Percentiles rank a stretch among this genome's conserved stretches.
Conservation (phyloP, 2,888 invertebrate genomes). For the Biston betularia region DNA sequence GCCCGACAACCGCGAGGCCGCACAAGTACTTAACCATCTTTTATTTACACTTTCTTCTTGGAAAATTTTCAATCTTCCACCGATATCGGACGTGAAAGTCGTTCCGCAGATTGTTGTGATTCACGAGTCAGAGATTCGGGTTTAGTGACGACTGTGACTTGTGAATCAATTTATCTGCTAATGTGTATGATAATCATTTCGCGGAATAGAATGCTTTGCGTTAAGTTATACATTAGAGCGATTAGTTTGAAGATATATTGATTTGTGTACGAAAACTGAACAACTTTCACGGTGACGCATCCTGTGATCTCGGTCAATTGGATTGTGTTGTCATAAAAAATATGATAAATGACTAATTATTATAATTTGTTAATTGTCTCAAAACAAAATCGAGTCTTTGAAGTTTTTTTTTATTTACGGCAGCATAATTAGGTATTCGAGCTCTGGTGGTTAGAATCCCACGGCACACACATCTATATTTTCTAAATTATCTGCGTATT, state of each 20-base stretch:
- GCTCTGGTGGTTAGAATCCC: too few species aligned
- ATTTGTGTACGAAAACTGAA: slow-evolving; percentile 14
- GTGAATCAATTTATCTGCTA: slow-evolving; percentile 12
- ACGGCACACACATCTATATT: too few species aligned
- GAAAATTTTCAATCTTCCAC: slow-evolving; percentile 46
- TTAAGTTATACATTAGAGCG: slow-evolving; percentile 1
- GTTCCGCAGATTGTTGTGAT: slow-evolving; percentile 53
- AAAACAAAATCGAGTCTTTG: too few species aligned
- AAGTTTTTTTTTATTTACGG: too few species aligned
- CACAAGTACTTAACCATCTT: slow-evolving; percentile 87
- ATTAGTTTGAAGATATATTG: slow-evolving; percentile 14
- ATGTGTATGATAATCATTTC: slow-evolving; percentile 25
- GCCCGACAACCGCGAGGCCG: slow-evolving; percentile 96
- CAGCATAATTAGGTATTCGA: too few species aligned
- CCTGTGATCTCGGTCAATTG: neutral
- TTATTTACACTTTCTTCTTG: slow-evolving; percentile 44
- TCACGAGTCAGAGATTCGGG: slow-evolving; percentile 41
- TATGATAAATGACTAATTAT: neutral
- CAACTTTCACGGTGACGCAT: slow-evolving; percentile 21
- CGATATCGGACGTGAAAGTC: slow-evolving; percentile 53
- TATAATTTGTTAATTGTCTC: neutral
- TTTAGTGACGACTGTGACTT: slow-evolving; percentile 27
- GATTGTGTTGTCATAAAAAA: neutral
- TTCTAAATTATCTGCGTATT: too few species aligned
- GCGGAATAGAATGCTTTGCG: slow-evolving; percentile 3